A percentile compares a stretch with the other conserved stretches of the same genome.
Evolutionary conservation across 2,888 invertebrate species (phyloP).

Genomic region (Tinea semifulvella): DNA sequence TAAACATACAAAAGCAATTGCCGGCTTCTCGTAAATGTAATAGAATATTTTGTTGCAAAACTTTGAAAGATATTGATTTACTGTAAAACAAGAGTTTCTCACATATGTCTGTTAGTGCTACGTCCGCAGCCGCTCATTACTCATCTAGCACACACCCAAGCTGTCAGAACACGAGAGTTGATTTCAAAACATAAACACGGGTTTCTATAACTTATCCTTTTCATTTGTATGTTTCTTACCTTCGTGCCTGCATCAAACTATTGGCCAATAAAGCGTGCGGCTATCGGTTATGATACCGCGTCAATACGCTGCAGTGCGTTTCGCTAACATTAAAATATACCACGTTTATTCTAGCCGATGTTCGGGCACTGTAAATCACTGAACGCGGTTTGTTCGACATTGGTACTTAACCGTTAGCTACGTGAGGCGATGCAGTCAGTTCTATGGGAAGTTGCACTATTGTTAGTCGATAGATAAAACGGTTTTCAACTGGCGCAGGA

Average conservation of each 20-base stretch:
- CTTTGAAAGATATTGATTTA: slow-evolving; percentile 3
- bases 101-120: background rate
- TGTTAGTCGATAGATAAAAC: slow-evolving; percentile 12
- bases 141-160: slow-evolving; percentile 8
- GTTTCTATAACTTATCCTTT: slow-evolving; percentile 8
- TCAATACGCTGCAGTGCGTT: slow-evolving; percentile 13
- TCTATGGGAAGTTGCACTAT: slow-evolving; percentile 10
- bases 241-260: slow-evolving; percentile 10
- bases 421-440: slow-evolving; percentile 5
- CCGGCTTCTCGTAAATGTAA: slow-evolving; percentile 1
- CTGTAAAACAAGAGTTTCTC: slow-evolving; percentile 9
- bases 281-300: slow-evolving; percentile 12
- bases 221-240: slow-evolving; percentile 3
- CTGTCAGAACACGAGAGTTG: slow-evolving; percentile 6
- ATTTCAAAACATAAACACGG: slow-evolving; percentile 10
- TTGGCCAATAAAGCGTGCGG: slow-evolving; percentile 15
- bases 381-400: slow-evolving; percentile 21
- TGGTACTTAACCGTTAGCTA: slow-evolving; percentile 39
- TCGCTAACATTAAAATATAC: slow-evolving; percentile 22
- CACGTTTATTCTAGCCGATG: slow-evolving; percentile 46
- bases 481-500: background rate
- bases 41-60: slow-evolving; percentile 7
- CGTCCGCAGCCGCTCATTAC: slow-evolving; percentile 1
- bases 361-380: slow-evolving; percentile 46
- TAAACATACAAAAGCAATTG: background rate